A percentile compares a stretch with the other conserved stretches of the same genome.
phyloP scores from a whole-genome alignment of 2,797 vertebrate genomes.

The Macropus fuliginosus region DNA sequence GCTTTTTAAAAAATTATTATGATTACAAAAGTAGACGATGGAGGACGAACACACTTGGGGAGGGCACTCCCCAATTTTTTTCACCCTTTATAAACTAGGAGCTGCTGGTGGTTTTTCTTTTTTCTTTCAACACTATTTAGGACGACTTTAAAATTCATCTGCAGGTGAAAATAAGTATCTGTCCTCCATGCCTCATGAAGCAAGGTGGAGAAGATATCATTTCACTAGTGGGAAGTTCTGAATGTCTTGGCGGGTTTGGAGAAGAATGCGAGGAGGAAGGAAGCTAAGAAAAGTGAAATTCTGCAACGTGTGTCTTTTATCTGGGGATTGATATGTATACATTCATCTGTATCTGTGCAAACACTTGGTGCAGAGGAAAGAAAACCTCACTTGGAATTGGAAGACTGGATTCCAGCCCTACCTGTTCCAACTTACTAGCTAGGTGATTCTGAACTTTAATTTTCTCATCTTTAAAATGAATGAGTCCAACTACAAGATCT shows the following conservation, averaged over 20 bases:
- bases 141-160: constrained; percentile 22
- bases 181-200: constrained; percentile 67
- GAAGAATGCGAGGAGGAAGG: constrained; percentile 13
- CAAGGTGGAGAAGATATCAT: constrained; percentile 62
- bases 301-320: neutral
- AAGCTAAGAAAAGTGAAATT: constrained; percentile 49
- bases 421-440: neutral
- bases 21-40: neutral
- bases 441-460: neutral
- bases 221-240: constrained; percentile 64
- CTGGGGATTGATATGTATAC: neutral
- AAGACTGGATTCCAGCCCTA: neutral
- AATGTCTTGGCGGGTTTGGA: constrained; percentile 67
- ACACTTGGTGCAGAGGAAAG: neutral
- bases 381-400: neutral
- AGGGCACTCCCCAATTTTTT: neutral
- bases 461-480: neutral
- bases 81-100: neutral
- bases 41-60: neutral
- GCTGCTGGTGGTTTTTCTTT: neutral
- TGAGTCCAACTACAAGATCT: neutral
- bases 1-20: neutral
- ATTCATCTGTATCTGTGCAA: neutral
- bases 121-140: constrained; percentile 10
- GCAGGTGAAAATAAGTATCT: neutral